Evolutionary conservation across 2,113 vertebrate species (phyloP).

Genomic region (Chitala chitala): DNA sequence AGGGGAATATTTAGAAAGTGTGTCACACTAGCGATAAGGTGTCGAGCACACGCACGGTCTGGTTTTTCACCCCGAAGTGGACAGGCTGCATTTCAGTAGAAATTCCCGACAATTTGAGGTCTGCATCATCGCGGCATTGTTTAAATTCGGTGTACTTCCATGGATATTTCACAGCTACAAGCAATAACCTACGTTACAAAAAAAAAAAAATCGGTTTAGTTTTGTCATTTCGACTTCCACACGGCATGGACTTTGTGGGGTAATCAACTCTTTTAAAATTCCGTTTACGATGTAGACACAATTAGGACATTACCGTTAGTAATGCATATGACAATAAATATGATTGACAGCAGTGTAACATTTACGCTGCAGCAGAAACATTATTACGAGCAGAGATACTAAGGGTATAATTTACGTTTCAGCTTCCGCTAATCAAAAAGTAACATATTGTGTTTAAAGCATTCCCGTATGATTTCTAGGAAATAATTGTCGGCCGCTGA

Average conservation of each 20-base stretch:
- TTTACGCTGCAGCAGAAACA: too few relatives aligned
- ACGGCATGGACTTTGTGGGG: not conserved
- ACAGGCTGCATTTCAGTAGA: not conserved
- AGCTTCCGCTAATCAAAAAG: too few relatives aligned
- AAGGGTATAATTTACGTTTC: too few relatives aligned
- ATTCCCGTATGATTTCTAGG: too few relatives aligned
- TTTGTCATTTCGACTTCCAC: not conserved
- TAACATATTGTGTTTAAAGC: too few relatives aligned
- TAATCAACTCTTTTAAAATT: too few relatives aligned
- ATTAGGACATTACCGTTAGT: too few relatives aligned
- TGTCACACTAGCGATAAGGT: slow-evolving; percentile 1
- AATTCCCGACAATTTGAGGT: not conserved
- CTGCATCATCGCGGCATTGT: not conserved
- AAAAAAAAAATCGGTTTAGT: not conserved
- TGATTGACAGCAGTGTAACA: too few relatives aligned
- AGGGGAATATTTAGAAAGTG: slow-evolving; percentile 12
- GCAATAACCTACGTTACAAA: not conserved
- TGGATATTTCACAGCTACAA: not conserved
- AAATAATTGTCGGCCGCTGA: slow-evolving; percentile 4
- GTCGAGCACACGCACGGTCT: not conserved
- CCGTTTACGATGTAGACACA: too few relatives aligned
- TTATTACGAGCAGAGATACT: too few relatives aligned
- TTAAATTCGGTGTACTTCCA: not conserved
- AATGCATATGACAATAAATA: too few relatives aligned
- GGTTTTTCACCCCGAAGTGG: not conserved